Evolutionary conservation across 1,140 invertebrate species (phyloP).

Genomic region (Myzus persicae): DNA sequence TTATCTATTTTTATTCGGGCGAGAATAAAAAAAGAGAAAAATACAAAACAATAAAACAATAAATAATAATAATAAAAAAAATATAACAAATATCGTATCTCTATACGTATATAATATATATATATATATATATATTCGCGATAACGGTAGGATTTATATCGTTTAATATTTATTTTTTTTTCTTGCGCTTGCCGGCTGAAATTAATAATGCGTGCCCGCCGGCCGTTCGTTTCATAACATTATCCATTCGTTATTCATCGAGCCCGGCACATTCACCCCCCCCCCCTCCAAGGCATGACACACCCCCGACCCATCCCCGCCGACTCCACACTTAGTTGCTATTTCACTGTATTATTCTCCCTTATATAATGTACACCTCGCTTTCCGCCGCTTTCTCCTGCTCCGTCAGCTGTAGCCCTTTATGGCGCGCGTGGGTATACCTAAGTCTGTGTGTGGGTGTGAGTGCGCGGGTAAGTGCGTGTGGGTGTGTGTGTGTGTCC

Average conservation of each 20-base stretch:
- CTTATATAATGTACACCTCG: not conserved
- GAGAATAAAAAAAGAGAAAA: not conserved
- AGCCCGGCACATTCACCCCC: not conserved
- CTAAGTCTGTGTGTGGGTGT: not conserved
- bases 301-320: not conserved
- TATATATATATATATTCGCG: not conserved
- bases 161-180: not conserved
- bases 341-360: not conserved
- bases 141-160: slow-evolving; percentile 2
- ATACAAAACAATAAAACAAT: not conserved
- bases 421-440: not conserved
- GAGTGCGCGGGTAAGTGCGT: not conserved
- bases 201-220: slow-evolving; percentile 42
- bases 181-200: not conserved
- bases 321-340: not conserved
- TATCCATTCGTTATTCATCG: slow-evolving; percentile 32
- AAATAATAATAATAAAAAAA: not conserved
- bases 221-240: not conserved
- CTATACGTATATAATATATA: not conserved
- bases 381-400: not conserved
- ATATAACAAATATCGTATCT: not conserved
- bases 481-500: not conserved
- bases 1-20: not conserved
- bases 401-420: not conserved
- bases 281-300: not conserved